A percentile compares a stretch with the other conserved stretches of the same genome.
These are phyloP conservation scores for Phengaris alcon DNA, from an alignment of 2,888 invertebrate species.

Conservation along the genomic window DNA sequence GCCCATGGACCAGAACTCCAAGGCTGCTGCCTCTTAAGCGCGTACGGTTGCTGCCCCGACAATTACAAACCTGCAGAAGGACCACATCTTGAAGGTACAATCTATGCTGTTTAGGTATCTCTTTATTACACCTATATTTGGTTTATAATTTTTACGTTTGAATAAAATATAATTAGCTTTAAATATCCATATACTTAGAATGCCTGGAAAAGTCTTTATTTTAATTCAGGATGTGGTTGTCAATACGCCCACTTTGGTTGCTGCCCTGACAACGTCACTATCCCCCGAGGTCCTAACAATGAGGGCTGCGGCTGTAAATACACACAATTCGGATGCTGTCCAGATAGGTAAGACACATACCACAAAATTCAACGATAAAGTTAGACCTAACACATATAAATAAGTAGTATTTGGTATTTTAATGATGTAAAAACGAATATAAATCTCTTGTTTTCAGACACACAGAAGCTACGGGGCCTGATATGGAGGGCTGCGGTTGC, in stretches of 20 bases:
- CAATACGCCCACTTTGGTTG: conserved; percentile 88
- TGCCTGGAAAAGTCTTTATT: neutral
- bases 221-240: conserved; percentile 85
- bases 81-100: conserved; percentile 82
- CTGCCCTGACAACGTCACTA: conserved; percentile 89
- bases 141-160: too few relatives aligned
- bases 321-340: conserved; percentile 89
- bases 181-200: neutral
- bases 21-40: conserved; percentile 87
- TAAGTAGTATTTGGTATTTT: too few relatives aligned
- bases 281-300: conserved; percentile 87
- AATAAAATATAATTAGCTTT: neutral
- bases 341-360: conserved; percentile 79
- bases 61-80: conserved; percentile 90
- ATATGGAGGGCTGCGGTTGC: conserved; percentile 90
- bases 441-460: conserved; percentile 52
- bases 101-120: too few relatives aligned
- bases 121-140: neutral
- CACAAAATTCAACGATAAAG: neutral
- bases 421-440: neutral
- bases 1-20: conserved; percentile 91
- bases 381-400: too few relatives aligned
- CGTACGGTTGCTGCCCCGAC: conserved; percentile 95
- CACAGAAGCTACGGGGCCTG: conserved; percentile 87
- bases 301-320: conserved; percentile 91